Evolutionary conservation across 2,888 invertebrate species (phyloP).

Genomic region (Drosophila nr. medialis): DNA sequence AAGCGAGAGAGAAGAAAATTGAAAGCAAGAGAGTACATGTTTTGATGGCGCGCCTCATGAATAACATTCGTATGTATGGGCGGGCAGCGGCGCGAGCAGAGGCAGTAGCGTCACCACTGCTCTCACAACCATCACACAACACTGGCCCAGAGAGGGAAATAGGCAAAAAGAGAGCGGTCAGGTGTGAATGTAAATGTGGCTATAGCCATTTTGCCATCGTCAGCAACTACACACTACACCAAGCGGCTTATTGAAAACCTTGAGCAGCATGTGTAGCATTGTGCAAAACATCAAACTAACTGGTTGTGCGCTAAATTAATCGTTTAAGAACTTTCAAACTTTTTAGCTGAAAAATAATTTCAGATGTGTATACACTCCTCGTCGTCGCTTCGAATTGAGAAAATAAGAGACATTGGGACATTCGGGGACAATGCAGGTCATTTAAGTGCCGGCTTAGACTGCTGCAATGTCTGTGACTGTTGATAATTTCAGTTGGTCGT

Average conservation of each 20-base stretch:
- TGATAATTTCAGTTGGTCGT: slow-evolving; percentile 24
- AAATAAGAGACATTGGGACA: not conserved
- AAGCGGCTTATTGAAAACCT: slow-evolving; percentile 15
- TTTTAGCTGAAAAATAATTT: not conserved
- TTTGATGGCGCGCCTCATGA: slow-evolving; percentile 33
- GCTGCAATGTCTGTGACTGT: slow-evolving; percentile 6
- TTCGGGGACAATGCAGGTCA: slow-evolving; percentile 14
- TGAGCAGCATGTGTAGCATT: slow-evolving; percentile 5
- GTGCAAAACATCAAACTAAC: slow-evolving; percentile 1
- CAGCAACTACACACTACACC: slow-evolving; percentile 55
- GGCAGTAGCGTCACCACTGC: slow-evolving; percentile 15
- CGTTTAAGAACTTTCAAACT: not conserved
- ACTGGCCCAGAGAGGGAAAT: not conserved
- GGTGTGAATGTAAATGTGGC: slow-evolving; percentile 37
- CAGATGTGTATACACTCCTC: not conserved
- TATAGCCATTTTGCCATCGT: slow-evolving; percentile 62
- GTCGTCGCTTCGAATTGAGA: not conserved
- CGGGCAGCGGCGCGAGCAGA: slow-evolving; percentile 23
- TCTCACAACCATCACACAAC: slow-evolving; percentile 15
- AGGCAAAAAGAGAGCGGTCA: slow-evolving; percentile 23
- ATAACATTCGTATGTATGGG: slow-evolving; percentile 33
- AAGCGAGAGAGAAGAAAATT: slow-evolving; percentile 5
- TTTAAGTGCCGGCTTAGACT: slow-evolving; percentile 19
- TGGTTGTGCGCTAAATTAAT: slow-evolving; percentile 3
- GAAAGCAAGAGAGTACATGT: slow-evolving; percentile 36